Conservation (phyloP, 2,113 vertebrate species). For the Tylochromis polylepis region DNA sequence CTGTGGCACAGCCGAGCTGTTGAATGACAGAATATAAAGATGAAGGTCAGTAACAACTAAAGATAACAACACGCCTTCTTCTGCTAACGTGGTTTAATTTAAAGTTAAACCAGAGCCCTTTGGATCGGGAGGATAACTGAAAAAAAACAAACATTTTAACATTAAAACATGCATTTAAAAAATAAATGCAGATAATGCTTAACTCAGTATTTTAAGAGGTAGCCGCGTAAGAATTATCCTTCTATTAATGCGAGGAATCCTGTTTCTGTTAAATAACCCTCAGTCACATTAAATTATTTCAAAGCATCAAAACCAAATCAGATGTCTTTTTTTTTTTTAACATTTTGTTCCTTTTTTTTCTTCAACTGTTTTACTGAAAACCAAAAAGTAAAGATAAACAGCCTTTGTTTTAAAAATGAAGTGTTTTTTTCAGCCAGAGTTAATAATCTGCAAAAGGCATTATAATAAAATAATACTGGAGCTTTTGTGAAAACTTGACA, state of each 20-base stretch:
- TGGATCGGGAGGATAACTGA: background rate
- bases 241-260: background rate
- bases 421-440: background rate
- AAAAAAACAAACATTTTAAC: no score
- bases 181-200: background rate
- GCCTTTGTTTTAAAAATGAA: background rate
- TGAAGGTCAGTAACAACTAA: background rate
- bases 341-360: background rate
- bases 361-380: background rate
- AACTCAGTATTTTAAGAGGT: background rate
- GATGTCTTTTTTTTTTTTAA: background rate
- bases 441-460: background rate
- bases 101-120: background rate
- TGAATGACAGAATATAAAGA: background rate
- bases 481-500: background rate
- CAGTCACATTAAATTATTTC: background rate
- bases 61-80: background rate
- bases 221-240: background rate
- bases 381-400: background rate
- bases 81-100: background rate
- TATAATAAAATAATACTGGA: background rate
- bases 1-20: background rate
- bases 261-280: background rate
- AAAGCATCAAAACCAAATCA: background rate
- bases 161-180: no score